Evolutionary conservation across 2,888 invertebrate species (phyloP).

Genomic region (Electrophaes corylata): DNA sequence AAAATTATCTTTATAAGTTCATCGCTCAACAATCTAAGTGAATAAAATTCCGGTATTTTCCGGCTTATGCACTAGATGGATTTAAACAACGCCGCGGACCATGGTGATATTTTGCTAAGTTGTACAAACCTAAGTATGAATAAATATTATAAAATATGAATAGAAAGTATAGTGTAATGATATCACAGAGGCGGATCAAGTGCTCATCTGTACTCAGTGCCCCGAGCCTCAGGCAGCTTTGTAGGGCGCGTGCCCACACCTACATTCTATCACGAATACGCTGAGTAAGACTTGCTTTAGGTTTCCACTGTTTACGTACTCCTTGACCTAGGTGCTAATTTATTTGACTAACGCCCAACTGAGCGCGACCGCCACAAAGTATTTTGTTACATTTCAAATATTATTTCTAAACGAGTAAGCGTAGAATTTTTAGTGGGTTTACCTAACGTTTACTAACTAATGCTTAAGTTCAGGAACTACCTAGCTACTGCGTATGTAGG

Average conservation of each 20-base stretch:
- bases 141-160: neutral
- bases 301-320: constrained; percentile 54
- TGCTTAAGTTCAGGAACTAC: too few species aligned
- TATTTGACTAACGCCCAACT: constrained; percentile 27
- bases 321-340: constrained; percentile 49
- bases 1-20: too few species aligned
- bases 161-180: constrained; percentile 41
- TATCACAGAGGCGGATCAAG: constrained; percentile 75
- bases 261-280: constrained; percentile 78
- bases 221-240: constrained; percentile 72
- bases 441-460: neutral
- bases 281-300: constrained; percentile 73
- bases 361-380: constrained; percentile 4
- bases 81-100: neutral
- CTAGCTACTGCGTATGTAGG: too few species aligned
- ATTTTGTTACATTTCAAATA: constrained; percentile 25
- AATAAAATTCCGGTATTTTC: too few species aligned
- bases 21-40: too few species aligned
- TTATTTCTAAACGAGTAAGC: constrained; percentile 7
- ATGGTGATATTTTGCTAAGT: too few species aligned
- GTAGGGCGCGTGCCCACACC: constrained; percentile 79
- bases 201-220: constrained; percentile 73
- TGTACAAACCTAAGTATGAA: neutral
- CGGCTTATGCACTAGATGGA: neutral
- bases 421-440: neutral